Evolutionary conservation across 2,888 invertebrate genomes (phyloP), one percentile per base, ranked within the genome.

Genomic region (Euzetes globulus): DNA sequence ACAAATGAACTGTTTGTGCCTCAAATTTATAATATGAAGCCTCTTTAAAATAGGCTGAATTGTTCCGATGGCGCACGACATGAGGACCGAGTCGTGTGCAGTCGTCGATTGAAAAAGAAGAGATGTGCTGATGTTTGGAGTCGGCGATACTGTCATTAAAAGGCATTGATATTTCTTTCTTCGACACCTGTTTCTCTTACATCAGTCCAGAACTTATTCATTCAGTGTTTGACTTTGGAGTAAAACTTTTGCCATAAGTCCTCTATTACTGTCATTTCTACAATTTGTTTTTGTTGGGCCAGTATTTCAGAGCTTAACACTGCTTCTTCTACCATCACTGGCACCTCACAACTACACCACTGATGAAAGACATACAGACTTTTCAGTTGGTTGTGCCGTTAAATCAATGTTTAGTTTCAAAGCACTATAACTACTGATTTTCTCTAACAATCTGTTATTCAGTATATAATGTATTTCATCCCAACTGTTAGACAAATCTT

Each of bases 181-280:
- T 58, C 58, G 63, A 63, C 63, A 63, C 63, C 63, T 63, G 63
- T 63, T 63, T 63, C 63, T 33, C 63, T 63, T 63, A 63, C 63
- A 63, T 63, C 63, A 63, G 63, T 63, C n/a, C 63, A 63, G 29
- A 11, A 63, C 29, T 29, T 29, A 63, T 27, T 63, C 63, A 63
- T 27, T 63, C 17, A 63, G 63, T 63, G 63, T 63, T 63, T 63
- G 15, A 13, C 15, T 63, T 63, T 13, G 29, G 27, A 63, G 9
- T 17, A 27, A 63, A 63, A 63, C 27, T 33, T 33, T 33, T 33
- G 33, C 33, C 33, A 33, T 33, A 33, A 33, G 33, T 33, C 7
- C 33, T 33, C 33, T 4, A 33, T 33, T 33, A 7, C 33, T 7
- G 33, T 33, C n/a, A 4, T 58, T 3, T 19, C 6, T 29, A 33